Percentiles rank a stretch among this genome's conserved stretches.
Conservation (phyloP, 2,797 vertebrate species). For the Avahi laniger region DNA sequence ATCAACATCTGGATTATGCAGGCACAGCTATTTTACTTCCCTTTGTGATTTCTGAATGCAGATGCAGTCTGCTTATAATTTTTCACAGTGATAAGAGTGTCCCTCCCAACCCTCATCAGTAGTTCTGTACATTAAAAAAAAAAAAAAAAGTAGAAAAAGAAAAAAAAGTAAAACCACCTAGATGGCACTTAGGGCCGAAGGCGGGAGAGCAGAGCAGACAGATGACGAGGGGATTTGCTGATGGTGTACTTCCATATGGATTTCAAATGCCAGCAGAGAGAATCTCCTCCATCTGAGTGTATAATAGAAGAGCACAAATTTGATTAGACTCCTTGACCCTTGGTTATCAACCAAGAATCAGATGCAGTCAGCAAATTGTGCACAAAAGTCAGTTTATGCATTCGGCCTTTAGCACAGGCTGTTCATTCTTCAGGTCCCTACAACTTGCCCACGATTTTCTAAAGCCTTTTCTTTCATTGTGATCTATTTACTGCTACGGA, state of each 20-base stretch:
- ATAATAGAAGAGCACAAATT: conserved; percentile 80
- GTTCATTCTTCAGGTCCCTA: background rate
- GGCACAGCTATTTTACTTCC: conserved; percentile 67
- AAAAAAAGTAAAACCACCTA: background rate
- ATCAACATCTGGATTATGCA: conserved; percentile 76
- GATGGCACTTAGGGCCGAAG: conserved; percentile 46
- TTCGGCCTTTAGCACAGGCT: conserved; percentile 65
- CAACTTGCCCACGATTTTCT: background rate
- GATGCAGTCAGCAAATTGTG: conserved; percentile 76
- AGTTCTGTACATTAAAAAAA: background rate
- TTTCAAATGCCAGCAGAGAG: conserved; percentile 74
- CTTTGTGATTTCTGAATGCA: conserved; percentile 69
- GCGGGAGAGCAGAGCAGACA: background rate
- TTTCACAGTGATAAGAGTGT: conserved; percentile 59
- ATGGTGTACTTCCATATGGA: conserved; percentile 72
- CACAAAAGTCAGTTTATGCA: conserved; percentile 51
- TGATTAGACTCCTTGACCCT: conserved; percentile 82
- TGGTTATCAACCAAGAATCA: conserved; percentile 80
- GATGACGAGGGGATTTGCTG: conserved; percentile 69
- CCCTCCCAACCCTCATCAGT: background rate
- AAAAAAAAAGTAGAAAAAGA: background rate
- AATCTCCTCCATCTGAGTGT: conserved; percentile 76
- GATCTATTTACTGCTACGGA: background rate
- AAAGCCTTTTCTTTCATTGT: background rate
- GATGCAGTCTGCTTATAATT: conserved; percentile 68